Conservation (phyloP, 2,113 vertebrate genomes). For the Acrocephalus arundinaceus region DNA sequence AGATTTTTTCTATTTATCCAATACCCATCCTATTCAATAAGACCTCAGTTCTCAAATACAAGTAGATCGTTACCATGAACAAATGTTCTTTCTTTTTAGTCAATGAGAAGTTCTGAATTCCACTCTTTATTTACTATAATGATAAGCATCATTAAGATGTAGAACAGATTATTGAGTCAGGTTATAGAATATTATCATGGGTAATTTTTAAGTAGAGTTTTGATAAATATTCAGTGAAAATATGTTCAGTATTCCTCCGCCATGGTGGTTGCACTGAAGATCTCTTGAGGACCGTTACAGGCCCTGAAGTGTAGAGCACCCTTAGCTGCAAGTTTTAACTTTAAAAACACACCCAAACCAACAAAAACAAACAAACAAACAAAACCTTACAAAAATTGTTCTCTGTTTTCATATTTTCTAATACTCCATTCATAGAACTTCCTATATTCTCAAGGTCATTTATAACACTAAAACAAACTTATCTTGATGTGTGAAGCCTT, state of each 20-base stretch:
- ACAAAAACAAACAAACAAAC: neutral
- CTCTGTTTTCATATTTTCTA: neutral
- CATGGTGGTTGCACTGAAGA: neutral
- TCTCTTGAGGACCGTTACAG: neutral
- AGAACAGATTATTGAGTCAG: neutral
- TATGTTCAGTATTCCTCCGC: neutral
- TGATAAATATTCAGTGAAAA: neutral
- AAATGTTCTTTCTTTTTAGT: neutral
- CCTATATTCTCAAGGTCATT: neutral
- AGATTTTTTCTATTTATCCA: neutral
- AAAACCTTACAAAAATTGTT: fast-evolving
- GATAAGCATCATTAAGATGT: neutral
- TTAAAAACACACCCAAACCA: fast-evolving
- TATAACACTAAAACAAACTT: neutral
- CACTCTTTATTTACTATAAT: neutral
- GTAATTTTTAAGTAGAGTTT: neutral
- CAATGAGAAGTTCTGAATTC: neutral
- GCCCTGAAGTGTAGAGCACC: neutral
- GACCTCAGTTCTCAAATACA: neutral
- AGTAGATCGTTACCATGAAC: neutral
- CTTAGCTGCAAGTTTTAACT: neutral
- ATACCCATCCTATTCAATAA: neutral
- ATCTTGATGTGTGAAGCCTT: neutral
- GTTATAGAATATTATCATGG: neutral
- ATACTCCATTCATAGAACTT: neutral